Evolutionary conservation across 1,140 invertebrate species (phyloP), one percentile per base, ranked within the genome.

Genomic region (Aphidius gifuensis): DNA sequence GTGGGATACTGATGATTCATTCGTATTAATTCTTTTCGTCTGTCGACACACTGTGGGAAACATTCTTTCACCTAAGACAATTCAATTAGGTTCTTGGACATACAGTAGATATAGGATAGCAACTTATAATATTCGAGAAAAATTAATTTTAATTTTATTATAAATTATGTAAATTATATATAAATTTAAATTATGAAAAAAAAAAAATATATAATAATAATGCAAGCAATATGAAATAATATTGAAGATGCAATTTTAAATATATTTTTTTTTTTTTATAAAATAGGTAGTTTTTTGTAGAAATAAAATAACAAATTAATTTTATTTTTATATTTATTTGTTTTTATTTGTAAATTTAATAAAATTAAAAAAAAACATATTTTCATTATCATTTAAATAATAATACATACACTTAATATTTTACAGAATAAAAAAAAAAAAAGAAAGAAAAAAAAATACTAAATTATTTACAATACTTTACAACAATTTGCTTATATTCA

Each of bases 381-480:
- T 39, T 21, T 16, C 43, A 42, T 54, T 39, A 40, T 58, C 50
- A 16, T 62, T 62, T 50, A 51, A 62, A 62, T 58, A 62, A 62
- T 62, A 23, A 58, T 62, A 62, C 61, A 62, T 58, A 58, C 23
- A 56, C 61, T 50, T 58, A 58, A 58, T 58, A 62, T 39, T 62
- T 62, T 62, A 62, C 55, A n/a, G n/a, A n/a, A n/a, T n/a, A 62
- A 16, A 16, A 16, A 16, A 16, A 16, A 16, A 16, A 16, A 32
- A 2, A 32, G 1, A 32, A 32, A 32, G 4, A 32, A 32, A 32
- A 32, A 32, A 32, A 32, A 32, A 32, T 3, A 32, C 4, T 62
- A 32, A 58, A 62, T 62, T 62, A 62, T 62, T 62, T 62, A 62
- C 61, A 62, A 50, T 43, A 51, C 48, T 58, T 50, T 48, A 62